These are phyloP conservation scores for Apostichopus parvimensis DNA, from an alignment of 35 echinoderm and acorn worm genomes.

Conservation along the genomic window DNA sequence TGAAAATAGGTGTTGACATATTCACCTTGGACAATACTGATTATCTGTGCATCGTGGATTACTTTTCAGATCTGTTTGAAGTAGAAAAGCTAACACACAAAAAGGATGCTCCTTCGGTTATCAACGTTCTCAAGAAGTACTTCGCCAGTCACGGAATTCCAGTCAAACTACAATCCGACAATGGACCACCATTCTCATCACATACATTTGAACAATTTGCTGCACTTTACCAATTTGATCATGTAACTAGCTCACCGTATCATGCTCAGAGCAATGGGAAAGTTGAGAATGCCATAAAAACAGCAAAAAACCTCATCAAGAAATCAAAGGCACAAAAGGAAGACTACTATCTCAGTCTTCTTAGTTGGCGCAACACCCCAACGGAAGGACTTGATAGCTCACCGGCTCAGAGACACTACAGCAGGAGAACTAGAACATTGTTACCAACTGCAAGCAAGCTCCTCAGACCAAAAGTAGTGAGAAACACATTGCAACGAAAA, in stretches of 20 bases:
- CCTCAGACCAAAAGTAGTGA: not conserved
- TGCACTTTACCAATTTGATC: not conserved
- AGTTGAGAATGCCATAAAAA: conserved; percentile 43
- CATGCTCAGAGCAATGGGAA: conserved; percentile 36
- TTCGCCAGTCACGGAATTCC: conserved; percentile 45
- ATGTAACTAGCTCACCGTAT: not conserved
- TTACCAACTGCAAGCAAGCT: not conserved
- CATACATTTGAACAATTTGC: not conserved
- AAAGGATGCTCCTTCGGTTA: conserved; percentile 22
- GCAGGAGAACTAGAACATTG: conserved; percentile 35
- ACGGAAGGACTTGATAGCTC: conserved; percentile 51
- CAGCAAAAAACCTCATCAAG: conserved; percentile 29
- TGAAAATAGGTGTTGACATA: not conserved
- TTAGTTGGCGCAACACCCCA: conserved; percentile 63
- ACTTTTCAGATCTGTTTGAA: conserved; percentile 68
- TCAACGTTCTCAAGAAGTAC: conserved; percentile 41
- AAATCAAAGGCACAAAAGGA: not conserved
- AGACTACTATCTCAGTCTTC: conserved; percentile 66
- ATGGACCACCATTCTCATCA: conserved; percentile 41
- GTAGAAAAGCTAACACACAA: conserved; percentile 19
- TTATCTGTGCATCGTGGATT: conserved; percentile 53
- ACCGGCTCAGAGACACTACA: conserved; percentile 46
- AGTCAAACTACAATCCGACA: not conserved
- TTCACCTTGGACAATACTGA: conserved; percentile 47
- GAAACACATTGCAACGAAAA: not conserved